phyloP scores from a whole-genome alignment of 2,113 vertebrate species.

The Gymnocephalus cernua region DNA sequence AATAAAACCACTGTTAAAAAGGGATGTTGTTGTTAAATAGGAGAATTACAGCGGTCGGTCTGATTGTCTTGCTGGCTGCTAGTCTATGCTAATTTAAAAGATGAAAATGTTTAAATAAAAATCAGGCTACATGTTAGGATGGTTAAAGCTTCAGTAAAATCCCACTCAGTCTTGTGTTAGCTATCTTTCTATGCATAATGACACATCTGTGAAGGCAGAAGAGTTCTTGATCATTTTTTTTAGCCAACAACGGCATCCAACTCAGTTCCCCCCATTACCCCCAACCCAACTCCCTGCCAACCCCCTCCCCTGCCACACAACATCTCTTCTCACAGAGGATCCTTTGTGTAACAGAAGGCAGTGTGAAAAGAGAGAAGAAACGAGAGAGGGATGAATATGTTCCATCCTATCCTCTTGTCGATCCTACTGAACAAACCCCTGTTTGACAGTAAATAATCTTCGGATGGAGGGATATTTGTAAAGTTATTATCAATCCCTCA shows the following conservation, averaged over 20 bases:
- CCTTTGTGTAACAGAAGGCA: constrained; percentile 70
- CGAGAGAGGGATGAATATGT: constrained; percentile 63
- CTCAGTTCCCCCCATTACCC: constrained; percentile 18
- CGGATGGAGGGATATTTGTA: constrained; percentile 56
- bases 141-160: no score
- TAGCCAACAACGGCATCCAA: constrained; percentile 34
- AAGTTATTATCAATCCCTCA: constrained; percentile 50
- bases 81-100: no score
- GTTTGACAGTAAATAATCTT: constrained; percentile 69
- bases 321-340: constrained; percentile 70
- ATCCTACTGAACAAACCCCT: constrained; percentile 52
- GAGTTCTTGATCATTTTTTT: constrained; percentile 20
- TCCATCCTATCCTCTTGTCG: constrained; percentile 63
- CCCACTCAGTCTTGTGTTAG: no score
- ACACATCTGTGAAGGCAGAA: no score
- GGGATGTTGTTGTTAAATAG: no score
- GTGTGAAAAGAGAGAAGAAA: constrained; percentile 65
- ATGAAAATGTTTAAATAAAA: no score
- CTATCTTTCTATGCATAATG: no score
- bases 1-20: background rate
- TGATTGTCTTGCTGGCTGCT: no score
- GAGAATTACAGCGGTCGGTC: no score
- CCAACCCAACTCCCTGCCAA: background rate
- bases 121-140: no score
- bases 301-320: constrained; percentile 45